Percentiles rank a stretch among this genome's conserved stretches.
Conservation (phyloP, 30 jellyfish, hydroid and myxozoan species). For the Nemopilema nomurai region DNA sequence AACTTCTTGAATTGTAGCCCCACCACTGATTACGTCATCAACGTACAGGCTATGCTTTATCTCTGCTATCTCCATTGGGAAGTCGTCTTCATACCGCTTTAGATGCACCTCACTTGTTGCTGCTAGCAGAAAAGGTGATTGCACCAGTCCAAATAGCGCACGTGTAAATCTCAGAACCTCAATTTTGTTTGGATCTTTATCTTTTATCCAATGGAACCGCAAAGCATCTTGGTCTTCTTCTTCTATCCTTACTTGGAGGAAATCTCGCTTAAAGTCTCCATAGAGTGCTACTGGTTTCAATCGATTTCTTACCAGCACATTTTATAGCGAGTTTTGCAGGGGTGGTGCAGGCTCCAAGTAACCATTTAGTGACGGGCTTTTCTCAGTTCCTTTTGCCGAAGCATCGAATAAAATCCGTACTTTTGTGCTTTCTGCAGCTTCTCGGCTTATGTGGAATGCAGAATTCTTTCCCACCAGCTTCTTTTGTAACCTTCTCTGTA, state of each 20-base stretch:
- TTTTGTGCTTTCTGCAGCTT: constrained; percentile 54
- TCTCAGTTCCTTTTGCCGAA: constrained; percentile 45
- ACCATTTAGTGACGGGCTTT: constrained; percentile 47
- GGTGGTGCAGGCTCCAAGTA: constrained; percentile 64
- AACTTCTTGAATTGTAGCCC: constrained; percentile 16
- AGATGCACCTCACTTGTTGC: constrained; percentile 58
- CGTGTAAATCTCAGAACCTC: constrained; percentile 31
- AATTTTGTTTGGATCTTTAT: constrained; percentile 24
- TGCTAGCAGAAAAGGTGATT: constrained; percentile 68
- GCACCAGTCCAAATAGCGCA: constrained; percentile 64
- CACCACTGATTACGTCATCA: constrained; percentile 68
- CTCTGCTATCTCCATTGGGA: constrained; percentile 38
- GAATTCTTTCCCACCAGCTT: constrained; percentile 22
- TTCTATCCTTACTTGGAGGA: constrained; percentile 38
- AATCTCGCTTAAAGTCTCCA: constrained; percentile 63
- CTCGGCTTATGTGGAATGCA: constrained; percentile 62
- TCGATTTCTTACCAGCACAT: constrained; percentile 39
- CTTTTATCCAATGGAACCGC: constrained; percentile 29
- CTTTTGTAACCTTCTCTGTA: constrained; percentile 27
- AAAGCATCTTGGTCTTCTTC: constrained; percentile 44
- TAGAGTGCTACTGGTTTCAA: constrained; percentile 28
- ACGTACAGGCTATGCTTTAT: constrained; percentile 54
- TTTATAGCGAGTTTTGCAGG: constrained; percentile 43
- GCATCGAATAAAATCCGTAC: constrained; percentile 53
- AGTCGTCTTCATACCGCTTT: constrained; percentile 7